Base-by-base conservation (phyloP, 2,888 invertebrate species). In the Calliscelio sp. region DNA sequence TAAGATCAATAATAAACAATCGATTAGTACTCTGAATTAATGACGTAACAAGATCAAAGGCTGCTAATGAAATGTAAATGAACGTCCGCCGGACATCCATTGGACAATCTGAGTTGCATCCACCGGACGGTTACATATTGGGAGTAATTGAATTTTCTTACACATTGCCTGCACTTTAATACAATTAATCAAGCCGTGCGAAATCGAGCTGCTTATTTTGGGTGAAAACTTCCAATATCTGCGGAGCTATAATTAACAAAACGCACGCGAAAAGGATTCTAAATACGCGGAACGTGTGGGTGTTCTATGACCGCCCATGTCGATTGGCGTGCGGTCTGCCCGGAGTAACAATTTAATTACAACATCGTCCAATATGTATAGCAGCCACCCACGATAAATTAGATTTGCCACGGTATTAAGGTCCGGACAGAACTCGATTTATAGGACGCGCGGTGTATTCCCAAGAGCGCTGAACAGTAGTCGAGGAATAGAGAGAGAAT, bases 321-420 rank as follows among this genome's bases (percentile, higher is more conserved):
- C 92, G 92, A 92, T 92, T 91, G 91, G 91, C 91, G 91, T 91
- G 91, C 91, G 90, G 90, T 89, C 90, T 85, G 93, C 93, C 93
- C 89, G 90, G 87, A 93, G 93, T 93, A 92, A 93, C 93, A 92
- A 93, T 93, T 93, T 93, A 93, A 93, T 93, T 93, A 93, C 92
- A 92, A 90, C 89, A 88, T 88, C 87, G 88, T 86, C 87, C 86
- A 89, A 91, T 92, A 92, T 90, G 91, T 91, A 92, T 91, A 92
- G 89, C 92, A 92, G 91, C 93, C 93, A 93, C 93, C 93, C 93
- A 92, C 92, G 90, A 91, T 92, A 93, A 92, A 93, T 93, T 93
- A 92, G 92, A 93, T 93, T 92, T 90, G 92, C 92, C 90, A 92
- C 92, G 93, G 92, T 91, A 92, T 92, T 92, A 92, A 93, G 90